Evolutionary conservation across 2,113 vertebrate genomes (phyloP), one percentile per base, ranked within the genome.

Genomic region (Apodemus speciosus): DNA sequence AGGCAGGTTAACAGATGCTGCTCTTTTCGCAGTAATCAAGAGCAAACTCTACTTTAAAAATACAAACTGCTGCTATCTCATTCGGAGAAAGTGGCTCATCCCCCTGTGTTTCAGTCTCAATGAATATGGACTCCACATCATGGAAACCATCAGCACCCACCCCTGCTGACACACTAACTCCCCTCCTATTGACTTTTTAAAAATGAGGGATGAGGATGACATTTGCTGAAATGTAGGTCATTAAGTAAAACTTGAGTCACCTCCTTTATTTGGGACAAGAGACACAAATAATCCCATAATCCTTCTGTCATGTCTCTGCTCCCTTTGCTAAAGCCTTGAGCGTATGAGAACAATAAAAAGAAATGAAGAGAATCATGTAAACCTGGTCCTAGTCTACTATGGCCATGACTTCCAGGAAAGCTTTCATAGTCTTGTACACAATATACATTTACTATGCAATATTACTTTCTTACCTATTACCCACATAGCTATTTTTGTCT

Each of bases 1-100:
- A 94, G 89, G n/a, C 4, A 88, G 32, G 89, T 89, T 92, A 93
- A 87, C 32, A 84, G 62, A 83, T 90, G 21, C 73, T 89, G 40
- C 4, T 72, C 16, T 92, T 84, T 86, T 18, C 43, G 40, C 35
- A 84, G 32, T 93, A 53, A 94, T 35, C 14, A 62, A 88, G 43
- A 43, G 30, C 8, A 89, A 89, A 69, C 25, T 46, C 49, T 73
- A 49, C 18, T 51, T 43, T 87, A 89, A 92, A 90, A 92, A 85
- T 75, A 91, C 25, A 25, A 25, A 40, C 20, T 73, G 20, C n/a
- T 85, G 8, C 58, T 79, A 0, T 20, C 25, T 40, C 53, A 3
- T 43, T 35, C 15, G 23, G 75, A 72, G 72, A 64, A 49, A 43
- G 69, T 79, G 21, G 72, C 14, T 77, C 32, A 92, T 40, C n/a